These are phyloP conservation scores for Adela reaumurella DNA, from an alignment of 2,888 invertebrate genomes.

Conservation along the genomic window DNA sequence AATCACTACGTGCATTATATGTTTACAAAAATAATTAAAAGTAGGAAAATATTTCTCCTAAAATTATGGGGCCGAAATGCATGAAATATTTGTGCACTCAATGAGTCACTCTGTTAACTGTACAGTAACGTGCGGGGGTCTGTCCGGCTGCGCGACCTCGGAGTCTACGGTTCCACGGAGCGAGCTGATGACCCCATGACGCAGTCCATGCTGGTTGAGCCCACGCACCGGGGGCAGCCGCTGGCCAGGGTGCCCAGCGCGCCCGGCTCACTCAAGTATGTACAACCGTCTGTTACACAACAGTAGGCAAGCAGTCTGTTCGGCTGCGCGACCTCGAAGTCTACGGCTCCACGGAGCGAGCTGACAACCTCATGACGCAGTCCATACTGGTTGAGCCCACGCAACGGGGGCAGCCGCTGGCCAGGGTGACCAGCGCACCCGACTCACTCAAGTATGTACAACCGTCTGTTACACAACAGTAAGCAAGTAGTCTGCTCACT, in stretches of 20 bases:
- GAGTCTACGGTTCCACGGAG: constrained; percentile 33
- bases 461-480: no score
- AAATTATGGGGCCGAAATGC: no score
- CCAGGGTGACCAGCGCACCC: constrained; percentile 70
- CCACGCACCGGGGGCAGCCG: constrained; percentile 21
- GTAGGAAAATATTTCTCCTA: no score
- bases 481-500: no score
- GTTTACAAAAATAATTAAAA: no score
- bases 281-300: no score
- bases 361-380: constrained; percentile 42
- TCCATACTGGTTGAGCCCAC: constrained; percentile 38
- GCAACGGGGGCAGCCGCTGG: constrained; percentile 31
- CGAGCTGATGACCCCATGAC: constrained; percentile 35
- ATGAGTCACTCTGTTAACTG: no score
- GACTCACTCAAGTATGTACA: constrained; percentile 71
- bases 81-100: no score
- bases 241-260: constrained; percentile 68
- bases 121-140: constrained; percentile 39
- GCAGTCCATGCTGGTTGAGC: constrained; percentile 46
- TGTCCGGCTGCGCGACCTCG: constrained; percentile 46
- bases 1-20: no score
- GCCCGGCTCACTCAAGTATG: constrained; percentile 72
- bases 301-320: no score
- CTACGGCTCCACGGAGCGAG: constrained; percentile 25
- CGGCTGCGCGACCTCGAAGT: constrained; percentile 49